Percentiles rank a stretch among this genome's conserved stretches.
Conservation (phyloP, 2,113 vertebrate species). For the Amphiprion ocellaris region DNA sequence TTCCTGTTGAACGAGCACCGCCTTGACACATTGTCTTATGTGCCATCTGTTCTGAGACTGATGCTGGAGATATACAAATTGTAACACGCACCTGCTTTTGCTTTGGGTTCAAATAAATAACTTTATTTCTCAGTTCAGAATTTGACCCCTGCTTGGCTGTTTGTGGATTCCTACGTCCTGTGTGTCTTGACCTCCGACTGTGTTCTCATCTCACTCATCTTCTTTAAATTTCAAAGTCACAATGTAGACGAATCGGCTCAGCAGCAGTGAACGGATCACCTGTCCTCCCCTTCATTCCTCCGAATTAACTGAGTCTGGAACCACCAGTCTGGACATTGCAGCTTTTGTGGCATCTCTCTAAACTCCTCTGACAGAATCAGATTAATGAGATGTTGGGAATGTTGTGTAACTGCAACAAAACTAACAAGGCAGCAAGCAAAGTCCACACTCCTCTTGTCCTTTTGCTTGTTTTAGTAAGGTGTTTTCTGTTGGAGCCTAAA, state of each 20-base stretch:
- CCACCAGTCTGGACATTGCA: not conserved
- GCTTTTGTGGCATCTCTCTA: not conserved
- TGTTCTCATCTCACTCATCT: not conserved
- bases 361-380: conserved; percentile 52
- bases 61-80: conserved; percentile 7
- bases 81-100: not conserved
- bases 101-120: not conserved
- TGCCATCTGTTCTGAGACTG: conserved; percentile 28
- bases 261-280: not conserved
- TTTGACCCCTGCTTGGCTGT: not conserved
- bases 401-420: conserved; percentile 57
- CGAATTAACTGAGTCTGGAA: not conserved
- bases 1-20: conserved; percentile 16
- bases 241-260: conserved; percentile 6
- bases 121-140: not conserved
- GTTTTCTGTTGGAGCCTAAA: not conserved
- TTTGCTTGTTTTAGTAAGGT: not conserved
- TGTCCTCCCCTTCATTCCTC: conserved; percentile 14
- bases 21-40: conserved; percentile 4
- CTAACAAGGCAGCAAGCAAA: conserved; percentile 25
- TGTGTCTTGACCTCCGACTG: not conserved
- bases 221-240: conserved; percentile 6
- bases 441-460: conserved; percentile 5
- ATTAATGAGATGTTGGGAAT: conserved; percentile 52
- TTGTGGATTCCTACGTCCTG: not conserved